Percentiles rank a stretch among this genome's conserved stretches.
phyloP scores from a whole-genome alignment of 23 tunicate genomes.

The Halocynthia aurantium region DNA sequence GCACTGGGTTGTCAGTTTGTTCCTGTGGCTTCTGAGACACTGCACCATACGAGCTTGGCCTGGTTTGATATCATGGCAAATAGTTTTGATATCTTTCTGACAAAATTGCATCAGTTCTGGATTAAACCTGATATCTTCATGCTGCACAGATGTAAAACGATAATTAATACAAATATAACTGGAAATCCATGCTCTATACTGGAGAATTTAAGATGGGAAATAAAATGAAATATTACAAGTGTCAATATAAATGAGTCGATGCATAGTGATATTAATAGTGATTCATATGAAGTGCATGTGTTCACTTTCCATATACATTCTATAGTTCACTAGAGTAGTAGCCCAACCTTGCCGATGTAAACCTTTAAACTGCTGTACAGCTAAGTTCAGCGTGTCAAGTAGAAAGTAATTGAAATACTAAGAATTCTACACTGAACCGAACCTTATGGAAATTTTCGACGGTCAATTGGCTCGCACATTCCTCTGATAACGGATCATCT shows the following conservation, averaged over 20 bases:
- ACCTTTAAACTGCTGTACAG: too few relatives aligned
- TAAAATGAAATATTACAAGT: too few relatives aligned
- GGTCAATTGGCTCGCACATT: constrained; percentile 57
- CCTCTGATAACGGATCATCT: constrained; percentile 14
- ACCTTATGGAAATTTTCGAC: constrained; percentile 62
- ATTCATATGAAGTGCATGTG: too few relatives aligned
- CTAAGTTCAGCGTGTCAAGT: not conserved
- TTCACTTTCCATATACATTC: too few relatives aligned
- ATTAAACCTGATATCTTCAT: constrained; percentile 75
- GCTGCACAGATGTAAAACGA: constrained; percentile 15
- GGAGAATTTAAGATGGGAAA: too few relatives aligned
- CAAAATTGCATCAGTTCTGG: constrained; percentile 58
- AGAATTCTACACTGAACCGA: not conserved
- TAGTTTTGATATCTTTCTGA: constrained; percentile 26
- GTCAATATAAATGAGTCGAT: too few relatives aligned
- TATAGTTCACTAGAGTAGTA: too few relatives aligned
- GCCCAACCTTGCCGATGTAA: too few relatives aligned
- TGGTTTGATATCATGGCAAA: constrained; percentile 25
- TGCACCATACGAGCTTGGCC: constrained; percentile 50
- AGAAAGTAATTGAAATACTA: constrained; percentile 1
- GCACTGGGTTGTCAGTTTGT: constrained; percentile 26
- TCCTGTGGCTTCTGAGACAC: constrained; percentile 51
- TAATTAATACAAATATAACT: too few relatives aligned
- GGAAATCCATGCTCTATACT: too few relatives aligned
- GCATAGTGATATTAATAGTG: too few relatives aligned